Evolutionary conservation across 2,113 vertebrate genomes (phyloP).

Genomic region (Sylvietta virens): DNA sequence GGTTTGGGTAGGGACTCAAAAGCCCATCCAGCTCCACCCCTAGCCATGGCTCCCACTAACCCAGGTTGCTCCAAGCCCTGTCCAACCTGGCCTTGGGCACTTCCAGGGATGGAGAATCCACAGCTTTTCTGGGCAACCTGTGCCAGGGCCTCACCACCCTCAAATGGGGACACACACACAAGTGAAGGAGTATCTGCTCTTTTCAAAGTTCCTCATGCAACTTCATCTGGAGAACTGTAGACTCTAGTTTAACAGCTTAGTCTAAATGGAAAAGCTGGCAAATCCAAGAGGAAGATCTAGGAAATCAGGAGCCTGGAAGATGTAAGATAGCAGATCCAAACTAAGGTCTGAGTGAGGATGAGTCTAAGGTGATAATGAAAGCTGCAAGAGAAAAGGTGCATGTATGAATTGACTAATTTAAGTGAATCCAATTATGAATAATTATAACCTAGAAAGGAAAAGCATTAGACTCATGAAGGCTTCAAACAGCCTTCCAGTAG

Average conservation of each 20-base stretch:
- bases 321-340: not conserved
- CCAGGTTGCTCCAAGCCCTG: not conserved
- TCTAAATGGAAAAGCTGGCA: not conserved
- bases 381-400: not conserved
- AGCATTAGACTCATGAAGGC: not conserved
- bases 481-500: not conserved
- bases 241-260: not conserved
- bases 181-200: not conserved
- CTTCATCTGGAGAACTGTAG: not conserved
- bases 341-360: not conserved
- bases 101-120: not conserved
- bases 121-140: not conserved
- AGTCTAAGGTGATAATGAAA: not conserved
- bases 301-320: not conserved
- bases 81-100: not conserved
- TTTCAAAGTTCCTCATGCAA: not conserved
- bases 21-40: not conserved
- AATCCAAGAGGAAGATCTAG: not conserved
- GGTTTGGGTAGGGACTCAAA: not conserved
- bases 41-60: not conserved
- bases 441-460: not conserved
- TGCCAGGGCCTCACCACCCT: not conserved
- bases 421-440: not conserved
- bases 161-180: fast-evolving
- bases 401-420: not conserved